Conservation (phyloP, 2,113 vertebrate species). For the Sturnira hondurensis region DNA sequence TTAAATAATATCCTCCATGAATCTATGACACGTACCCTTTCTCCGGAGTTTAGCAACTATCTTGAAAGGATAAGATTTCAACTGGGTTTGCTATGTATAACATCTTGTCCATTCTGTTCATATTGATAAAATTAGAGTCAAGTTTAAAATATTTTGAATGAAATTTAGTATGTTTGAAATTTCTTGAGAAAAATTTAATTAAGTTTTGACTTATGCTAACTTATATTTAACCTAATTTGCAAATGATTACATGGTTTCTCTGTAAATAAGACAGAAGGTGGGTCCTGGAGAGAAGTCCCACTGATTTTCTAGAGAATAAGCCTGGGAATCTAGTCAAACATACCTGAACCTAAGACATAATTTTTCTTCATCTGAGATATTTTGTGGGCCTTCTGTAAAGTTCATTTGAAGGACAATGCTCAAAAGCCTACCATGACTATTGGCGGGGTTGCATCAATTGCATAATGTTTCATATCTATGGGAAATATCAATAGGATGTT, state of each 20-base stretch:
- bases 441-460: conserved; percentile 26
- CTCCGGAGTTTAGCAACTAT: neutral
- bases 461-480: neutral
- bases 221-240: neutral
- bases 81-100: neutral
- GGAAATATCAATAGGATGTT: neutral
- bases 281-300: neutral
- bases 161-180: neutral
- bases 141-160: neutral
- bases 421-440: conserved; percentile 24
- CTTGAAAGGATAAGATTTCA: neutral
- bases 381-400: conserved; percentile 58
- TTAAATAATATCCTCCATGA: neutral
- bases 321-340: conserved; percentile 36
- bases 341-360: conserved; percentile 12
- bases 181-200: neutral
- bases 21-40: neutral
- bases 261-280: neutral
- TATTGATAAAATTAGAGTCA: neutral
- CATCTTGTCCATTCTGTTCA: neutral
- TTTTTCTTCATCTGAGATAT: conserved; percentile 40
- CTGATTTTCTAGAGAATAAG: neutral
- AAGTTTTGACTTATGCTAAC: neutral
- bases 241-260: neutral
- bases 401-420: conserved; percentile 55